Base-by-base conservation (phyloP, 2,797 vertebrate species). In the Chaunax sp. region DNA sequence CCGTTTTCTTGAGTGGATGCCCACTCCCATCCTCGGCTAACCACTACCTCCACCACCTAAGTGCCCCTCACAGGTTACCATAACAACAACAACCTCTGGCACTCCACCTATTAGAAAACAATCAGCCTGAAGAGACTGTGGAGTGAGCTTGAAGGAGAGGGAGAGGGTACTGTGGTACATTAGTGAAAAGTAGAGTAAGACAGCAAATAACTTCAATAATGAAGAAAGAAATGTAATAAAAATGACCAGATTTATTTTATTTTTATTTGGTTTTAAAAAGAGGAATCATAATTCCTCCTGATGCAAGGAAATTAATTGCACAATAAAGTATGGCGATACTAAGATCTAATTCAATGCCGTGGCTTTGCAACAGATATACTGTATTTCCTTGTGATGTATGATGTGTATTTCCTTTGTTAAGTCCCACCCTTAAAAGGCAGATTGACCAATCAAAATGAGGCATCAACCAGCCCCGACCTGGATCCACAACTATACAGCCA, bases 41-140 rank as follows among this genome's bases (percentile, higher is more conserved):
- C 75, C 66, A 69, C 64, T 22, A 55, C 67, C 50, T 55, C 72
- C 77, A 75, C 69, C 65, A 64, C 53, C 75, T 69, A 70, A 86
- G 80, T 87, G 81, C 84, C 85, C 85, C 79, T 72, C 52, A 51
- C 77, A 83, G 87, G 90, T 93, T 90, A 90, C 89, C 91, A 93
- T 93, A 93, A 93, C 92, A 94, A 94, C 92, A 88, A 85, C 78
- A 63, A 89, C 90, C 92, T 91, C 90, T 87, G 78, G 92, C 89
- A 84, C 89, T 90, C 85, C 77, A 88, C 91, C 92, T 93, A 93
- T 94, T 94, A 93, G 89, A 92, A 93, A 90, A 92, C 89, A 93
- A 93, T 94, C 91, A 93, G 75, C 75, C 75, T 82, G 80, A 76
- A 87, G 81, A 88, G 77, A 81, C 28, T 49, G 78, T 74, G 79